Percentiles rank a stretch among this genome's conserved stretches.
phyloP scores from a whole-genome alignment of 2,888 invertebrate species.

The Andrena chrysosceles region DNA sequence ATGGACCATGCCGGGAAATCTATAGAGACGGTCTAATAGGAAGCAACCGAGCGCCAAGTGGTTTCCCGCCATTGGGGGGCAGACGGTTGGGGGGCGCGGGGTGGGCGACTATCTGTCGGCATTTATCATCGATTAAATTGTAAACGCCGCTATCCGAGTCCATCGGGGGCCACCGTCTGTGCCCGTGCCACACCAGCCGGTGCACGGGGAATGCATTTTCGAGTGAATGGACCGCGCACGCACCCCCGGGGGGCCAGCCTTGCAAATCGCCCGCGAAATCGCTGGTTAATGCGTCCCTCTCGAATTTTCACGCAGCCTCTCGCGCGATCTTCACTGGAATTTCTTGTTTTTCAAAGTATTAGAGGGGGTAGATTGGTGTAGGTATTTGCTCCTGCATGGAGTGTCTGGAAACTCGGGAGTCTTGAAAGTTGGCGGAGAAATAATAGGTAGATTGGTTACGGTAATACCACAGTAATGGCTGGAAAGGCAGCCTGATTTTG shows the following conservation, averaged over 20 bases:
- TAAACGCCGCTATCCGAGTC: slow-evolving; percentile 43
- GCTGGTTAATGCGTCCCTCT: slow-evolving; percentile 21
- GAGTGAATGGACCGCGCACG: slow-evolving; percentile 20
- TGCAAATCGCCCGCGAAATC: slow-evolving; percentile 44
- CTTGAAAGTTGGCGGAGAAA: too few relatives aligned
- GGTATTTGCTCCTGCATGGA: too few relatives aligned
- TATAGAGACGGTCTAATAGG: slow-evolving; percentile 79
- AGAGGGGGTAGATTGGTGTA: too few relatives aligned
- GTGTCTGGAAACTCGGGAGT: too few relatives aligned
- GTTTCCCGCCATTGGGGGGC: slow-evolving; percentile 75
- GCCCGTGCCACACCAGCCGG: neutral
- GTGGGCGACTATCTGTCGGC: slow-evolving; percentile 75
- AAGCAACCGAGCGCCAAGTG: slow-evolving; percentile 78
- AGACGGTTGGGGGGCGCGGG: slow-evolving; percentile 53
- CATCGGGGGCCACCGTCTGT: slow-evolving; percentile 28
- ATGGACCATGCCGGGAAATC: slow-evolving; percentile 78
- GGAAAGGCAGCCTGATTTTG: too few relatives aligned
- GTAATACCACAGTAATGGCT: too few relatives aligned
- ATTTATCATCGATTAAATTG: slow-evolving; percentile 82
- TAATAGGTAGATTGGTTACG: too few relatives aligned
- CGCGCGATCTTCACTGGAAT: neutral
- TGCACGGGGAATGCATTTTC: slow-evolving; percentile 32
- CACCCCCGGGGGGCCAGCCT: too few relatives aligned
- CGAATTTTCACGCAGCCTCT: slow-evolving; percentile 14
- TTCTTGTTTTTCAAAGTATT: neutral